Evolutionary conservation across 1,140 invertebrate genomes (phyloP).

Genomic region (Saxidomus purpurata): DNA sequence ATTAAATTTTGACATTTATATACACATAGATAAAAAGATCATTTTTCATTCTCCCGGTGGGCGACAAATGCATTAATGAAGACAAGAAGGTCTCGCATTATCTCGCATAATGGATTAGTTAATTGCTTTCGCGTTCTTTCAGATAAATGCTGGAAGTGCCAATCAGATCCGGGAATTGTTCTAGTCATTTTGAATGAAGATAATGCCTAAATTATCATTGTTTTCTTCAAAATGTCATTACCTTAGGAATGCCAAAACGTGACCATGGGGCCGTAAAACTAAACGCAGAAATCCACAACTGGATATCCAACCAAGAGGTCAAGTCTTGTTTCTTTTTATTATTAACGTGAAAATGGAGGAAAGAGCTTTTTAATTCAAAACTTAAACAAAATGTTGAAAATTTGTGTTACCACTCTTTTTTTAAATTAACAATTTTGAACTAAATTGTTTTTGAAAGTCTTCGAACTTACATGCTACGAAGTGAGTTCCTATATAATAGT

Average conservation of each 20-base stretch:
- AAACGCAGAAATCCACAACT: neutral
- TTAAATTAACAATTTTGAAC: too few species aligned
- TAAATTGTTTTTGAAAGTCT: too few species aligned
- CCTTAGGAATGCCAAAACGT: slow-evolving; percentile 20
- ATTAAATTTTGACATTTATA: slow-evolving; percentile 70
- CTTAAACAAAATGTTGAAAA: too few species aligned
- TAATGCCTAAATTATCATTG: slow-evolving; percentile 48
- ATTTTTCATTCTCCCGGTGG: slow-evolving; percentile 63
- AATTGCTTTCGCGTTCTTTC: slow-evolving; percentile 57
- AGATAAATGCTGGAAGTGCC: slow-evolving; percentile 44
- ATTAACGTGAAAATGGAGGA: too few species aligned
- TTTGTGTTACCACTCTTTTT: too few species aligned
- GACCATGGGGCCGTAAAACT: neutral
- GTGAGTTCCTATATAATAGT: too few species aligned
- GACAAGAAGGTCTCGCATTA: slow-evolving; percentile 44
- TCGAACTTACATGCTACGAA: too few species aligned
- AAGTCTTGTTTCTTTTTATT: too few species aligned
- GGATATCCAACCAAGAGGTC: too few species aligned
- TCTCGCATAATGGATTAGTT: slow-evolving; percentile 46
- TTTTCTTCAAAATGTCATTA: slow-evolving; percentile 42
- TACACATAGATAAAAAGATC: slow-evolving; percentile 67
- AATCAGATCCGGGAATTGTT: slow-evolving; percentile 21
- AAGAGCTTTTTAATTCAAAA: too few species aligned
- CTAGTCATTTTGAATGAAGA: slow-evolving; percentile 1
- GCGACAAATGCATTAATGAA: slow-evolving; percentile 35